Evolutionary conservation across 2,797 vertebrate genomes (phyloP).

Genomic region (Rhabdophis nuchalis): DNA sequence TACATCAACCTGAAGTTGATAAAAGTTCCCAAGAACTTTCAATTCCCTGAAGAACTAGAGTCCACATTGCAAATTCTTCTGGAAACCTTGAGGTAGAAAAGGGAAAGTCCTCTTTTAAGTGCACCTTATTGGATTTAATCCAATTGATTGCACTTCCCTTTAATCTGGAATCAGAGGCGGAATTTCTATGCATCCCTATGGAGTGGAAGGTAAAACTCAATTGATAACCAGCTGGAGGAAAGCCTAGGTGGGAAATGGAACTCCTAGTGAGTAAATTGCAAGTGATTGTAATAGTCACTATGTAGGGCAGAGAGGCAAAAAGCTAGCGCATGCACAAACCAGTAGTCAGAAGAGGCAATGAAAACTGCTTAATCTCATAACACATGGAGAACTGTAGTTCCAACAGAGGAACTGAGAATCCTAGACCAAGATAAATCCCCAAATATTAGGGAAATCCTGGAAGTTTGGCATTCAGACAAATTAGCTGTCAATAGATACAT

Average conservation of each 20-base stretch:
- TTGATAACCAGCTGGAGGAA: background rate
- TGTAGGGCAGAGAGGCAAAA: background rate
- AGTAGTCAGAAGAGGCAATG: background rate
- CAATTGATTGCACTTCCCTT: background rate
- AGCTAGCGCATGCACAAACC: background rate
- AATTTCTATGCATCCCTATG: background rate
- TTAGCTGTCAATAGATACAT: background rate
- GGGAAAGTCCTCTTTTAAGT: background rate
- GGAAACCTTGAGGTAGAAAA: background rate
- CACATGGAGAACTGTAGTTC: background rate
- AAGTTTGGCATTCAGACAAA: background rate
- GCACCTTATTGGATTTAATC: background rate
- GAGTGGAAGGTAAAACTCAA: background rate
- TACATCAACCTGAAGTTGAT: background rate
- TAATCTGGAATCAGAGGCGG: background rate
- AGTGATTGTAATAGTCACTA: background rate
- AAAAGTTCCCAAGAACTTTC: background rate
- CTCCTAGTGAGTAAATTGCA: background rate
- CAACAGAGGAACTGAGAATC: background rate
- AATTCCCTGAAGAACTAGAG: background rate
- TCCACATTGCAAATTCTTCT: background rate
- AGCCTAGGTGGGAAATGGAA: background rate
- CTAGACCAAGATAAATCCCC: background rate
- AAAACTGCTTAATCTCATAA: background rate
- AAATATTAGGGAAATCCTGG: background rate